Evolutionary conservation across 2,888 invertebrate genomes (phyloP).

Genomic region (Acleris literana): DNA sequence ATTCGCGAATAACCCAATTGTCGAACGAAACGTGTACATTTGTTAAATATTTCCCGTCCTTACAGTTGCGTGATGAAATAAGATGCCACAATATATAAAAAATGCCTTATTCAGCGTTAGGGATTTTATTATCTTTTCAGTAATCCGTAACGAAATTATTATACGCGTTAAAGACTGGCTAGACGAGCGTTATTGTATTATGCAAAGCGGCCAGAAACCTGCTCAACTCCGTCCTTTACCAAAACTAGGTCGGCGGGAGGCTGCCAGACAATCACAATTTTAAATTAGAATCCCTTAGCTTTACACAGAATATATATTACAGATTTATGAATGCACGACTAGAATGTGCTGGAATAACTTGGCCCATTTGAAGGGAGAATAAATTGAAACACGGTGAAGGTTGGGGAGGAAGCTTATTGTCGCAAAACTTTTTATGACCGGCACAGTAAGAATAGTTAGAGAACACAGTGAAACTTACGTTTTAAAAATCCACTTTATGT

Average conservation of each 20-base stretch:
- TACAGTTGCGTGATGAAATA: too few species aligned
- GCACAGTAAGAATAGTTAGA: too few species aligned
- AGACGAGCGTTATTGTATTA: conserved; percentile 71
- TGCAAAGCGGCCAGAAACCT: conserved; percentile 73
- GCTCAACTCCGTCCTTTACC: conserved; percentile 71
- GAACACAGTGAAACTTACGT: too few species aligned
- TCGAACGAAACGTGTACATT: too few species aligned
- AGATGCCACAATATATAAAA: too few species aligned
- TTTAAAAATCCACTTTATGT: too few species aligned
- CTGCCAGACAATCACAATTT: conserved; percentile 80
- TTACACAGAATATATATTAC: conserved; percentile 53
- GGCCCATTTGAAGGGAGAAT: conserved; percentile 13
- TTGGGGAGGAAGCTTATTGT: conserved; percentile 1
- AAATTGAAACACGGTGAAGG: conserved; percentile 14
- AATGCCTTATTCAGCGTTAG: conserved; percentile 2
- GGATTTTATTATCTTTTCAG: conserved; percentile 10
- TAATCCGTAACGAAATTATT: conserved; percentile 8
- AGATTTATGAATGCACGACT: conserved; percentile 51
- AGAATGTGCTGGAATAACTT: conserved; percentile 44
- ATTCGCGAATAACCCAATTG: too few species aligned
- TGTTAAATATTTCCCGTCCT: too few species aligned
- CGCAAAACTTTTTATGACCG: not conserved
- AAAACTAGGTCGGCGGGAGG: conserved; percentile 75
- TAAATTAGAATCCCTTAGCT: conserved; percentile 69
- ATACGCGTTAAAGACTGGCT: conserved; percentile 50